Evolutionary conservation across 1,140 invertebrate genomes (phyloP).

Genomic region (Ceratosolen solmsi): DNA sequence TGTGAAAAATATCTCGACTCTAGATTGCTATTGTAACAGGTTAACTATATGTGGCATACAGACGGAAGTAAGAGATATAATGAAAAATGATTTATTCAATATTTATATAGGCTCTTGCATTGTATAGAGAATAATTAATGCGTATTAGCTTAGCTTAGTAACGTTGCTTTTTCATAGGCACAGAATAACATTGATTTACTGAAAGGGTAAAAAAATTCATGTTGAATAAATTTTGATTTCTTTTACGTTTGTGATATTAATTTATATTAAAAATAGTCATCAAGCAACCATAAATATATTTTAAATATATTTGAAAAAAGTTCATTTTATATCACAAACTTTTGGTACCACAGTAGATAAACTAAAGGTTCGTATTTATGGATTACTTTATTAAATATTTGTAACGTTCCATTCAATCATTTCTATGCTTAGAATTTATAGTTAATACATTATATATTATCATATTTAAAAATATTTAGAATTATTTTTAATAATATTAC

Average conservation of each 20-base stretch:
- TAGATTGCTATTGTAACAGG: background rate
- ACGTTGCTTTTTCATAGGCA: background rate
- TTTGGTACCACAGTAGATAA: too few species aligned
- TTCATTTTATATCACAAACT: too few species aligned
- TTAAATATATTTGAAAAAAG: background rate
- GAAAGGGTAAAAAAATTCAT: background rate
- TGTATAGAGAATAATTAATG: constrained; percentile 33
- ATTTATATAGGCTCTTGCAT: constrained; percentile 41
- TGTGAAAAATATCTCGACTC: constrained; percentile 8
- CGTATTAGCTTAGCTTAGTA: constrained; percentile 18
- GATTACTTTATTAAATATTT: too few species aligned
- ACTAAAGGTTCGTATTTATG: too few species aligned
- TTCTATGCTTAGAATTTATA: too few species aligned
- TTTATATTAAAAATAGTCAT: background rate
- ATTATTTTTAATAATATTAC: too few species aligned
- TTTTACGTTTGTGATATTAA: background rate
- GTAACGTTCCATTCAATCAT: too few species aligned
- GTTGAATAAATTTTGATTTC: background rate
- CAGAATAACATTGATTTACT: constrained; percentile 40
- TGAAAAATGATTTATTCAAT: constrained; percentile 44
- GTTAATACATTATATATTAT: too few species aligned
- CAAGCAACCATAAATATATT: background rate
- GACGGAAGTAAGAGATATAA: background rate
- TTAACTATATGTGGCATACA: background rate
- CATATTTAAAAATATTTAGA: too few species aligned